Percentiles rank a stretch among this genome's conserved stretches.
Conservation (phyloP, 2,888 invertebrate species). For the Cybosia mesomella region DNA sequence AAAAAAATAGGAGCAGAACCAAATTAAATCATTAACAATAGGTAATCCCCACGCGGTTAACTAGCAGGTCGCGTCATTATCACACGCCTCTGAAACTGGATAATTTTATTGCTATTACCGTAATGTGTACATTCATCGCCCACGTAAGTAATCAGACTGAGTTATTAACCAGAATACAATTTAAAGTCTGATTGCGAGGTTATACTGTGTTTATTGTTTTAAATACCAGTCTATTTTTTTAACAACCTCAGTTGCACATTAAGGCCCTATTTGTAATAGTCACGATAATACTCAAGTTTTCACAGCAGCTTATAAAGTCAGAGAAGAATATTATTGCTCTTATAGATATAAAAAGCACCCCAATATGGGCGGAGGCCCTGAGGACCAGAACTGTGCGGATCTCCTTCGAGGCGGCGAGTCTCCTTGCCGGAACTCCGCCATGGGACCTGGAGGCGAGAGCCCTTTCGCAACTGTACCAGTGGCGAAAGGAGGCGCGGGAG, state of each 20-base stretch:
- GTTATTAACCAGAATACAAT: constrained; percentile 65
- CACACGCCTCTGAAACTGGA: constrained; percentile 77
- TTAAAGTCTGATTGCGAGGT: constrained; percentile 25
- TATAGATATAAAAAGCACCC: background rate
- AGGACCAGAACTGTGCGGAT: no score
- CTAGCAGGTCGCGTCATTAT: constrained; percentile 80
- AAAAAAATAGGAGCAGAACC: constrained; percentile 69
- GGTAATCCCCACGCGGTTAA: constrained; percentile 80
- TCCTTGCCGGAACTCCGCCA: no score
- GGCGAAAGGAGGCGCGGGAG: no score
- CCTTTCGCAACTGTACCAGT: no score
- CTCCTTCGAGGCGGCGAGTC: no score
- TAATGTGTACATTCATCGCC: constrained; percentile 64
- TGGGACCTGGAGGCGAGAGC: no score
- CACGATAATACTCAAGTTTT: no score
- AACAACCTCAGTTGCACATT: background rate
- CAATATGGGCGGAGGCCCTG: no score
- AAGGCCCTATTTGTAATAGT: background rate
- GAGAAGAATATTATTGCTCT: background rate
- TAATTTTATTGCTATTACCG: constrained; percentile 79
- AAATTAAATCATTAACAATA: constrained; percentile 85
- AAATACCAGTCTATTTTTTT: background rate
- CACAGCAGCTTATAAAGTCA: no score
- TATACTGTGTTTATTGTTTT: background rate
- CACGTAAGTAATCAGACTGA: constrained; percentile 53